phyloP scores from a whole-genome alignment of 2,113 vertebrate species.

The Bubo blakistoni region DNA sequence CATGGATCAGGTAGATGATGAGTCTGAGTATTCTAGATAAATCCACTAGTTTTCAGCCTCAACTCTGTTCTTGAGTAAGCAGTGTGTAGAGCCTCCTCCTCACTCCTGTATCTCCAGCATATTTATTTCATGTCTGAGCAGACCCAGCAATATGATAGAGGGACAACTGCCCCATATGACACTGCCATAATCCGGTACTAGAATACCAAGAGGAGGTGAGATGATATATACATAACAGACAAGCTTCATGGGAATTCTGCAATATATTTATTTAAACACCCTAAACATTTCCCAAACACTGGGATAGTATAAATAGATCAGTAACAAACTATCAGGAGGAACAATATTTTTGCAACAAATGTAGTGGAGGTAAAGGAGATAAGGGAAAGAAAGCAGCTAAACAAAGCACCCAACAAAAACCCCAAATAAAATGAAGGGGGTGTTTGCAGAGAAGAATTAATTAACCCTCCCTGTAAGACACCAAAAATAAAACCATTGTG shows the following conservation, averaged over 20 bases:
- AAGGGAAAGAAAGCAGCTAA: not conserved
- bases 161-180: not conserved
- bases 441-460: not conserved
- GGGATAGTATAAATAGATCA: not conserved
- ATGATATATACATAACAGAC: not conserved
- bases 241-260: not conserved
- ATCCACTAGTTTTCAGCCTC: not conserved
- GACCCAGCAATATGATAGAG: not conserved
- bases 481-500: not conserved
- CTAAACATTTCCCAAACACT: not conserved
- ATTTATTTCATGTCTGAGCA: not conserved
- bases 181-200: not conserved
- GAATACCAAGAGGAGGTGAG: not conserved
- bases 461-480: not conserved
- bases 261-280: not conserved
- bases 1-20: not conserved
- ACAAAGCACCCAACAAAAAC: not conserved
- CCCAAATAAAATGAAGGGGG: not conserved
- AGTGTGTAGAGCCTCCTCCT: not conserved
- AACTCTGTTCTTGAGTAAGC: not conserved
- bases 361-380: not conserved
- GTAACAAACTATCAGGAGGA: not conserved
- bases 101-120: not conserved
- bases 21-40: not conserved
- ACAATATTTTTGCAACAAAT: not conserved